These are phyloP conservation scores for Anneissia japonica DNA, from an alignment of 35 echinoderm and acorn worm genomes.

Conservation along the genomic window DNA sequence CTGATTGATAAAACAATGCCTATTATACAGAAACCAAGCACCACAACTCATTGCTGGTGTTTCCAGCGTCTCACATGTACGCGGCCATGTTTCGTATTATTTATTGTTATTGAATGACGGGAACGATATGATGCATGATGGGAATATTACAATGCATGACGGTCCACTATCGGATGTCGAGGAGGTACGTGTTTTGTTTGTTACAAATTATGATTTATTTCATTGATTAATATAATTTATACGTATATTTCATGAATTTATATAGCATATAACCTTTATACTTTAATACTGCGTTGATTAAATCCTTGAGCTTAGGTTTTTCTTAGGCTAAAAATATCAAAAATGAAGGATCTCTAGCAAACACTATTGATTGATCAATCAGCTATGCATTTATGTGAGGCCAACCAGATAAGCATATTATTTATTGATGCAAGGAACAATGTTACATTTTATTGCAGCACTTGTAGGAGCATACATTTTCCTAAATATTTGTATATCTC, in stretches of 20 bases:
- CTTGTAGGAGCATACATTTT: no score
- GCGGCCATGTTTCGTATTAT: not conserved
- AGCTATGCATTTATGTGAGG: no score
- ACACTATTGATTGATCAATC: no score
- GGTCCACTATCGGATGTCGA: not conserved
- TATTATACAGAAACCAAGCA: not conserved
- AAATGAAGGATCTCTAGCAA: no score
- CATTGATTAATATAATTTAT: not conserved
- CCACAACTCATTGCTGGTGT: not conserved
- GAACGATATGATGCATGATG: not conserved
- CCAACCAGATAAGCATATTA: no score
- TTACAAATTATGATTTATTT: not conserved
- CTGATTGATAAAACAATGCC: not conserved
- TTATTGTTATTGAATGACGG: not conserved
- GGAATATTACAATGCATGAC: not conserved
- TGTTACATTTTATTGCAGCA: no score
- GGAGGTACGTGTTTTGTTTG: not conserved
- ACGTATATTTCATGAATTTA: not conserved
- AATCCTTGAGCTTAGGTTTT: no score
- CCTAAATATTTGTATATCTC: no score
- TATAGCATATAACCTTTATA: no score
- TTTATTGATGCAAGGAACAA: no score
- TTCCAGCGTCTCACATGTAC: conserved; percentile 1
- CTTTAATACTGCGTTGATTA: no score
- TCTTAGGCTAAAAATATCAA: no score